These are phyloP conservation scores for Ctena decussata DNA, from an alignment of 2,888 invertebrate genomes.

Conservation along the genomic window DNA sequence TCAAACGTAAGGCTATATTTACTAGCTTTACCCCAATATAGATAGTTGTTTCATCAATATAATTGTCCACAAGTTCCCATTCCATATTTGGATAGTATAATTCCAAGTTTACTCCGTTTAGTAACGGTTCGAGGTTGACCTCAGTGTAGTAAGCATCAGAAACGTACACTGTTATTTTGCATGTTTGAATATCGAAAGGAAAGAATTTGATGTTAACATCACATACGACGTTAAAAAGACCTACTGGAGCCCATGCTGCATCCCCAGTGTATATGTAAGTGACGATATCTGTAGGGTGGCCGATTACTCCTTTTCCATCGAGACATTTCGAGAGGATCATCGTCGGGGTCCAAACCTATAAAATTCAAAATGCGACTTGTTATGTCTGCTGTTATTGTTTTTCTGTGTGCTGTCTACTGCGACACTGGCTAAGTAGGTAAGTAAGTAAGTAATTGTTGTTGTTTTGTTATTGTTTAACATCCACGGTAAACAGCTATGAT, in stretches of 20 bases:
- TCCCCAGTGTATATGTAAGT: background rate
- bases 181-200: background rate
- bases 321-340: background rate
- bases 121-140: background rate
- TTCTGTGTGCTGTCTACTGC: no score
- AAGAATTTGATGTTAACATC: background rate
- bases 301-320: background rate
- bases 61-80: background rate
- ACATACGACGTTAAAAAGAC: background rate
- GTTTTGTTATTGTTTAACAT: no score
- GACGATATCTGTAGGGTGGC: background rate
- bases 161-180: background rate
- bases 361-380: no score
- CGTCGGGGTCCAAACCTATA: background rate
- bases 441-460: no score
- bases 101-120: background rate
- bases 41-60: background rate
- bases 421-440: no score
- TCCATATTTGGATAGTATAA: background rate
- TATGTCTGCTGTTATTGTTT: no score
- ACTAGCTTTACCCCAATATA: background rate
- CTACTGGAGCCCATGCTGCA: background rate
- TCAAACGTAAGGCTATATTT: background rate
- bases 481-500: no score
- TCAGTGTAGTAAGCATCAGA: background rate